Percentiles rank a stretch among this genome's conserved stretches.
Conservation (phyloP, 92 coral and sea anemone genomes). For the Heteractis magnifica region DNA sequence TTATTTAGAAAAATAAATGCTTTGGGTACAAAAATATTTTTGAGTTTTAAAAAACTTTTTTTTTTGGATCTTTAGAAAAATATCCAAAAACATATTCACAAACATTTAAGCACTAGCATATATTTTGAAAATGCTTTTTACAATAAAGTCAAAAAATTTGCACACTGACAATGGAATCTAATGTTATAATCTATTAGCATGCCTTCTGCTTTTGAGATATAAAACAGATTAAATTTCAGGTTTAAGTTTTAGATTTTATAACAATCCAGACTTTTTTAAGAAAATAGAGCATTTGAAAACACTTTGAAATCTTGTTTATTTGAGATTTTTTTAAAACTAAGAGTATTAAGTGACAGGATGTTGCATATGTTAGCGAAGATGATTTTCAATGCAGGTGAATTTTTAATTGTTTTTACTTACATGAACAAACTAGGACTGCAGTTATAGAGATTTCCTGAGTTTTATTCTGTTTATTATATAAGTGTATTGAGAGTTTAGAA, state of each 20-base stretch:
- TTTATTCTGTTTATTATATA: too few relatives aligned
- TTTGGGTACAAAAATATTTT: constrained; percentile 9
- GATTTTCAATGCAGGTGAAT: too few relatives aligned
- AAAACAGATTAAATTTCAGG: neutral
- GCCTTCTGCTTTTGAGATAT: neutral
- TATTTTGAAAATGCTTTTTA: too few relatives aligned
- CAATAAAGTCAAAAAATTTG: too few relatives aligned
- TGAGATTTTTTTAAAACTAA: neutral
- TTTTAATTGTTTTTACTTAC: too few relatives aligned
- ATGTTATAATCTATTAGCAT: neutral
- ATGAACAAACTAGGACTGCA: neutral
- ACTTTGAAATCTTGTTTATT: neutral
- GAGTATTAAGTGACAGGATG: neutral
- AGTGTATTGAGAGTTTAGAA: too few relatives aligned
- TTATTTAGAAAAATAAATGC: constrained; percentile 1
- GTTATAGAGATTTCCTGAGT: too few relatives aligned
- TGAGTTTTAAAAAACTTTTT: neutral
- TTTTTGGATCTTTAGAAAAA: neutral
- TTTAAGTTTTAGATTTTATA: neutral
- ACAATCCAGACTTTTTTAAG: neutral
- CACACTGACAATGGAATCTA: too few relatives aligned
- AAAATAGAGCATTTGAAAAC: neutral
- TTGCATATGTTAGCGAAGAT: too few relatives aligned
- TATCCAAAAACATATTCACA: neutral
- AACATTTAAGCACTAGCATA: too few relatives aligned